A percentile compares a stretch with the other conserved stretches of the same genome.
These are phyloP conservation scores for Formica selysi DNA, from an alignment of 1,140 invertebrate species.

Conservation along the genomic window DNA sequence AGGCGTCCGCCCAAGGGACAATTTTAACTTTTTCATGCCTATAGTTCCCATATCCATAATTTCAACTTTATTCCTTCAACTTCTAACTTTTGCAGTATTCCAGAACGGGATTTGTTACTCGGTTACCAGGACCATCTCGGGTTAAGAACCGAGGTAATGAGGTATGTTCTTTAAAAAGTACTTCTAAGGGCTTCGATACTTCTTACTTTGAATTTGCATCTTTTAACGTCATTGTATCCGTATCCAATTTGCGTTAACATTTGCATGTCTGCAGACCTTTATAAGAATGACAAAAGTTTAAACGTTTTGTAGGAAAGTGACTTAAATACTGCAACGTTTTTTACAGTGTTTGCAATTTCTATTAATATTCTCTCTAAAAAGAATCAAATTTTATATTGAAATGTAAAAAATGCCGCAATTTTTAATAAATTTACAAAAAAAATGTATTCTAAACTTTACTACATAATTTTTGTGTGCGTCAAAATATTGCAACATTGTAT, in stretches of 20 bases:
- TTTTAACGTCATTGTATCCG: constrained; percentile 45
- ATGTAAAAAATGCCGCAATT: not conserved
- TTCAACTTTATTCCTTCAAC: constrained; percentile 61
- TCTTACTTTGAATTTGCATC: constrained; percentile 51
- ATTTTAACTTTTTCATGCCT: constrained; percentile 63
- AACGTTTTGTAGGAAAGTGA: constrained; percentile 1
- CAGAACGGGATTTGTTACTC: constrained; percentile 58
- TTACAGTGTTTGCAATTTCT: not conserved
- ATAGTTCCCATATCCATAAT: constrained; percentile 60
- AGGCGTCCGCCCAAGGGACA: constrained; percentile 44
- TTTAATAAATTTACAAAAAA: not conserved
- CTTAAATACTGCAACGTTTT: constrained; percentile 1
- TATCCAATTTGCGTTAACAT: constrained; percentile 43
- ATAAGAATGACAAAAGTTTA: constrained; percentile 29
- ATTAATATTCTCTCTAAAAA: not conserved
- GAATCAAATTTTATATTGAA: not conserved
- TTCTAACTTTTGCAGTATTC: constrained; percentile 58
- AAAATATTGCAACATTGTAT: not conserved
- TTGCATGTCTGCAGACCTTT: constrained; percentile 22
- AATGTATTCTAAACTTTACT: not conserved
- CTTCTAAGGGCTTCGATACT: constrained; percentile 40
- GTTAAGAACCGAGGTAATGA: constrained; percentile 49
- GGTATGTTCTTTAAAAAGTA: constrained; percentile 36
- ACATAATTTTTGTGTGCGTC: not conserved
- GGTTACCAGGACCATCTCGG: constrained; percentile 46